Conservation (phyloP, 2,797 vertebrate species). For the Xenopus petersii region DNA sequence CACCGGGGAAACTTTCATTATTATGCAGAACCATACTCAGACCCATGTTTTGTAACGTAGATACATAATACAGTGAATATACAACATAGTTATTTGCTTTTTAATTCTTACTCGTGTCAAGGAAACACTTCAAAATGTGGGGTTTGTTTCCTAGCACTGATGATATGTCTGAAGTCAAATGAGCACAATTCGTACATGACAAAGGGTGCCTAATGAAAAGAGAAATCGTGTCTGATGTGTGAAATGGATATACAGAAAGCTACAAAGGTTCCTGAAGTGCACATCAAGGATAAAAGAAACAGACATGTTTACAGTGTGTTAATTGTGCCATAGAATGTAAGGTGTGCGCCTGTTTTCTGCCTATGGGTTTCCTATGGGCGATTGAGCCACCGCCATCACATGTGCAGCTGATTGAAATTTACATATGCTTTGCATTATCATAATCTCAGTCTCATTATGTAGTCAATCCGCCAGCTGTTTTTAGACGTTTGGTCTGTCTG, state of each 20-base stretch:
- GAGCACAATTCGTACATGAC: constrained; percentile 2
- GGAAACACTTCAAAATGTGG: too few relatives aligned
- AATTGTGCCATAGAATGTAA: background rate
- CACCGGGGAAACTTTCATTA: too few relatives aligned
- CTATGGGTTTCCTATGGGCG: constrained; percentile 29
- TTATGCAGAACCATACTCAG: too few relatives aligned
- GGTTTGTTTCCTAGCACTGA: background rate
- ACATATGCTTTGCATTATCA: constrained; percentile 58
- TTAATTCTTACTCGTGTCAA: too few relatives aligned
- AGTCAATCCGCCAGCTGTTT: constrained; percentile 55
- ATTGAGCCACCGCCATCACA: constrained; percentile 18
- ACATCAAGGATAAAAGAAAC: background rate
- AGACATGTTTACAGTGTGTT: background rate
- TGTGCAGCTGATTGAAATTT: constrained; percentile 54
- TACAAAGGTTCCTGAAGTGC: background rate
- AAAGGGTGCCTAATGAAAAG: constrained; percentile 6
- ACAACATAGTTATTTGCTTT: too few relatives aligned
- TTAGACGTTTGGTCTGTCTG: constrained; percentile 49
- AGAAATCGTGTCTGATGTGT: background rate
- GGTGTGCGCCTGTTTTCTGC: background rate
- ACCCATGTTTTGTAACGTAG: too few relatives aligned
- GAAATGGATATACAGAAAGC: background rate
- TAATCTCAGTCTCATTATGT: constrained; percentile 58
- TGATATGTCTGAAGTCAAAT: constrained; percentile 11
- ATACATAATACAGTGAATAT: too few relatives aligned